These are phyloP conservation scores for Falco concolor DNA, from an alignment of 2,797 vertebrate species.

Conservation along the genomic window DNA sequence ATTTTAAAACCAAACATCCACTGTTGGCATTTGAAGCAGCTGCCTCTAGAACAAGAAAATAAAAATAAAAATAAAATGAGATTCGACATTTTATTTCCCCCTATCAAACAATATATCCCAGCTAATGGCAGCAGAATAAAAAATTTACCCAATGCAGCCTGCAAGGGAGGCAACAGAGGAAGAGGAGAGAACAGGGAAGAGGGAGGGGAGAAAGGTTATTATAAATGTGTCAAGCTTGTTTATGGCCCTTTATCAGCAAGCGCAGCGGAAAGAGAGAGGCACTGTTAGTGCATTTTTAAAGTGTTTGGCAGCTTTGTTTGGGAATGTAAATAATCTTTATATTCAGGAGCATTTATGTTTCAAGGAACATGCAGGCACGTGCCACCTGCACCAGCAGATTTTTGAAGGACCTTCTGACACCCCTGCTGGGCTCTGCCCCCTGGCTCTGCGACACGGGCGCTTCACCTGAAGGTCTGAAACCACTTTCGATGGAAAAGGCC, in stretches of 20 bases:
- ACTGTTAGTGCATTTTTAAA: conserved; percentile 45
- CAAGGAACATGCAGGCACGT: background rate
- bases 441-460: background rate
- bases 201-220: conserved; percentile 72
- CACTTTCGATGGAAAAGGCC: background rate
- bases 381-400: background rate
- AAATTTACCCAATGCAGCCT: conserved; percentile 58
- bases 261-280: conserved; percentile 46
- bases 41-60: conserved; percentile 35
- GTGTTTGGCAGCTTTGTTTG: conserved; percentile 64
- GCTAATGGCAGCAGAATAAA: conserved; percentile 74
- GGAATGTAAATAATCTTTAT: conserved; percentile 78
- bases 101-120: conserved; percentile 71
- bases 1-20: conserved; percentile 18
- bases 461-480: background rate
- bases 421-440: background rate
- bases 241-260: conserved; percentile 71
- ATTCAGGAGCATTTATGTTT: conserved; percentile 64
- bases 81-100: conserved; percentile 63
- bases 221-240: conserved; percentile 74
- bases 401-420: conserved; percentile 30
- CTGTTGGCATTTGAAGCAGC: conserved; percentile 39
- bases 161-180: conserved; percentile 31
- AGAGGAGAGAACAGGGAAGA: conserved; percentile 57
- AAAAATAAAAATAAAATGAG: conserved; percentile 62